Percentiles rank a stretch among this genome's conserved stretches.
These are phyloP conservation scores for Monochamus saltuarius DNA, from an alignment of 1,140 invertebrate species.

Conservation along the genomic window DNA sequence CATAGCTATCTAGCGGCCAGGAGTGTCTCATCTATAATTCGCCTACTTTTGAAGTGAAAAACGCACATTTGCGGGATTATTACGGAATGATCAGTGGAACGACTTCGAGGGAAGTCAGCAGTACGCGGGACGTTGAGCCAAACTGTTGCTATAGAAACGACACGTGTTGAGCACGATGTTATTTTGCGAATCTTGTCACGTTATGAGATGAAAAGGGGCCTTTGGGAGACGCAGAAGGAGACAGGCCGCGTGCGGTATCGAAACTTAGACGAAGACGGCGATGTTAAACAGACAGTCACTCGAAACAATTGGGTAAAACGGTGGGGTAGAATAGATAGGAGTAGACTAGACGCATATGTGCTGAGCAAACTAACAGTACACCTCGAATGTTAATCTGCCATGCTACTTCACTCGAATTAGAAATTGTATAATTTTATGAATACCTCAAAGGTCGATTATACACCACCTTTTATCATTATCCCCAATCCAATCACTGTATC, in stretches of 20 bases:
- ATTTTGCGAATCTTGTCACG: constrained; percentile 53
- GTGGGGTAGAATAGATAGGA: constrained; percentile 15
- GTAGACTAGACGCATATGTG: constrained; percentile 15
- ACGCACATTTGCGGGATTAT: constrained; percentile 42
- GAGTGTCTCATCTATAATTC: too few species aligned
- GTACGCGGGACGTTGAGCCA: constrained; percentile 38
- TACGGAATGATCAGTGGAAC: constrained; percentile 41
- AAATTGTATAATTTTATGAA: too few species aligned
- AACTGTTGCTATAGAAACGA: constrained; percentile 52
- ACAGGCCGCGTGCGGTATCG: constrained; percentile 33
- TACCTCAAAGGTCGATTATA: too few species aligned
- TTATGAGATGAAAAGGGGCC: constrained; percentile 52
- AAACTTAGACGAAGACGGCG: constrained; percentile 30
- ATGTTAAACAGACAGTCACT: constrained; percentile 30
- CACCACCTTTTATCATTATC: too few species aligned
- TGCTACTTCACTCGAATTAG: too few species aligned
- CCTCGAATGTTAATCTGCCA: too few species aligned
- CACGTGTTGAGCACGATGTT: constrained; percentile 52
- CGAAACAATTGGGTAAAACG: constrained; percentile 25
- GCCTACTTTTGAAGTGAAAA: background rate
- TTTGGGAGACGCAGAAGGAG: constrained; percentile 45
- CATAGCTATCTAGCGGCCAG: too few species aligned
- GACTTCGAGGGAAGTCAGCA: constrained; percentile 38
- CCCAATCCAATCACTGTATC: too few species aligned
- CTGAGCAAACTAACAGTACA: constrained; percentile 7